These are phyloP conservation scores for Thermophis baileyi DNA, from an alignment of 2,113 vertebrate species.

Conservation along the genomic window DNA sequence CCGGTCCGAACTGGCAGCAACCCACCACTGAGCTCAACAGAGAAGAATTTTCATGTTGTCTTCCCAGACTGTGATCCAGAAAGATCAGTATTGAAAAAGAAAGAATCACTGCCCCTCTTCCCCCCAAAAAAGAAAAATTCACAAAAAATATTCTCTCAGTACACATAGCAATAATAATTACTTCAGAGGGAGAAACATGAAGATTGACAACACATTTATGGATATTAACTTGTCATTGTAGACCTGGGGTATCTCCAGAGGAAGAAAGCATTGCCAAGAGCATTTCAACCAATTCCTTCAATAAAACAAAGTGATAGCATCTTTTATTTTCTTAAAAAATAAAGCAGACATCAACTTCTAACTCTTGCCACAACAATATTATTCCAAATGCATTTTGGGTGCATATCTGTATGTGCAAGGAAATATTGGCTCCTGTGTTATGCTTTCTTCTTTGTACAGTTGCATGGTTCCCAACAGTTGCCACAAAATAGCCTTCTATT, in stretches of 20 bases:
- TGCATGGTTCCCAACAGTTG: background rate
- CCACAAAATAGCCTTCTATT: background rate
- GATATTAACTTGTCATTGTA: background rate
- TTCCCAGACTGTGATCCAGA: background rate
- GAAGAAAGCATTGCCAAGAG: background rate
- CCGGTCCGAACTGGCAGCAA: too few species aligned
- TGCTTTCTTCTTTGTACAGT: background rate
- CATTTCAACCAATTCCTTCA: background rate
- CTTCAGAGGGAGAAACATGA: background rate
- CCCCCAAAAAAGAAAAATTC: background rate
- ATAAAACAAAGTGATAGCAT: background rate
- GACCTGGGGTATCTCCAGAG: background rate
- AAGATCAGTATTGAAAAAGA: background rate
- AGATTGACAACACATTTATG: background rate
- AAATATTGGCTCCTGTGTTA: background rate
- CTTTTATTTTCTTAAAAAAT: background rate
- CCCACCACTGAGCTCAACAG: too few species aligned
- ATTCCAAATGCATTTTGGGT: background rate
- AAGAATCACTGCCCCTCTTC: background rate
- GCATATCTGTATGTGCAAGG: background rate
- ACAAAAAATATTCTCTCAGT: background rate
- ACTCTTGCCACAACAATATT: background rate
- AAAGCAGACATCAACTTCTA: background rate
- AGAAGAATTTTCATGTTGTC: background rate
- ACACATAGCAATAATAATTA: background rate